Evolutionary conservation across 2,113 vertebrate species (phyloP).

Genomic region (Neofelis nebulosa): DNA sequence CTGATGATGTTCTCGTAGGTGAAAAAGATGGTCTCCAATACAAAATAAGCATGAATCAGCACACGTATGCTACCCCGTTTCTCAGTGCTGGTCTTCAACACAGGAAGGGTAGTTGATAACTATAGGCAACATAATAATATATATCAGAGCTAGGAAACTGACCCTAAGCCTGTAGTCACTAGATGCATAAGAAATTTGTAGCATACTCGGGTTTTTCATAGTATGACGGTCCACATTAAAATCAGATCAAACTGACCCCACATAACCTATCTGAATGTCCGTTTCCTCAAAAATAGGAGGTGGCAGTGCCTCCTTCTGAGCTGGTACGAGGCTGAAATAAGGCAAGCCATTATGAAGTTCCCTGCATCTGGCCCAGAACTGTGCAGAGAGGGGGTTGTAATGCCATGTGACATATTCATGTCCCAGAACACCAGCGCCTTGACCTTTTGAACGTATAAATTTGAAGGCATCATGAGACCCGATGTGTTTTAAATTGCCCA

Average conservation of each 20-base stretch:
- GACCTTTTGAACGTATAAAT: neutral
- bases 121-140: neutral
- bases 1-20: conserved; percentile 6
- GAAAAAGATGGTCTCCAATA: neutral
- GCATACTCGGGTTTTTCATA: neutral
- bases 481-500: neutral
- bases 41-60: neutral
- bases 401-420: neutral
- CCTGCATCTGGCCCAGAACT: neutral
- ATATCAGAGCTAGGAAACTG: neutral
- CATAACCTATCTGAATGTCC: neutral
- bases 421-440: neutral
- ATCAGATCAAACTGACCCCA: neutral
- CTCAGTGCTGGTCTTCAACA: neutral
- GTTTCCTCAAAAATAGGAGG: neutral
- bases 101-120: neutral
- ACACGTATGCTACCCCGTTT: accelerated
- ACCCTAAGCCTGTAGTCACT: neutral
- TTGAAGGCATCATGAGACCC: neutral
- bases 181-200: neutral
- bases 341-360: neutral
- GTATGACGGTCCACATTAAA: neutral
- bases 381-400: neutral
- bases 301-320: neutral
- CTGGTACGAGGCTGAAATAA: neutral